Evolutionary conservation across 2,113 vertebrate species (phyloP), one percentile per base, ranked within the genome.

Genomic region (Lagopus leucura): DNA sequence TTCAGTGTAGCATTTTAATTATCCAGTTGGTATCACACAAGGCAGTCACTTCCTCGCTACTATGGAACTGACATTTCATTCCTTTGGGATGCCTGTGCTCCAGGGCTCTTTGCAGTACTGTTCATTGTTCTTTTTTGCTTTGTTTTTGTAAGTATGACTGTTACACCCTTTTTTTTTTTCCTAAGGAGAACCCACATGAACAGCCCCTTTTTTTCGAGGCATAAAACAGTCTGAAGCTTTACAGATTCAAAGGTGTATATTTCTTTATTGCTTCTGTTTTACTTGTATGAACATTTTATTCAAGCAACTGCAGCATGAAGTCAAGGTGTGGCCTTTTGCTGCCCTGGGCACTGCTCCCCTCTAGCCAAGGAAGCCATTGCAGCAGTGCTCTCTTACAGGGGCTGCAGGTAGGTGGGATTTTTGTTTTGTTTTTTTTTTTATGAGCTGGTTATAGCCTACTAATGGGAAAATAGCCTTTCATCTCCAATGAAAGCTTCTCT

Each of bases 221-320:
- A 89, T 84, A 64, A 69, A 45, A 42, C 91, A 75, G 75, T 92
- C 95, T 64, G 74, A 95, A 90, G 91, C 95, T 96, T 97, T 92
- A 72, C 78, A 40, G 91, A 47, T 94, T 38, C 92, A 73, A 43
- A 94, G 96, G 42, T 97, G 66, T 97, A 92, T 60, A 90, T 97
- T 97, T 97, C 92, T 45, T 95, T 88, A 60, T 64, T 21, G 72
- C 93, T 93, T 74, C 94, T 78, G 50, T 85, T 96, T 96, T 90
- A 74, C 93, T 67, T 89, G 93, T 97, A 75, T 78, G 90, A 96
- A 91, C 95, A 14, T 94, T 92, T 95, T 80, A 86, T 36, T 93
- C 4, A 55, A 89, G 92, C 85, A 90, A 36, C 47, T 64, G 55
- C 82, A 74, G 90, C 93, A 64, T 38, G 75, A 52, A 86, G 86